These are phyloP conservation scores for Muraenolepis orangiensis DNA, from an alignment of 2,797 vertebrate species.

Conservation along the genomic window DNA sequence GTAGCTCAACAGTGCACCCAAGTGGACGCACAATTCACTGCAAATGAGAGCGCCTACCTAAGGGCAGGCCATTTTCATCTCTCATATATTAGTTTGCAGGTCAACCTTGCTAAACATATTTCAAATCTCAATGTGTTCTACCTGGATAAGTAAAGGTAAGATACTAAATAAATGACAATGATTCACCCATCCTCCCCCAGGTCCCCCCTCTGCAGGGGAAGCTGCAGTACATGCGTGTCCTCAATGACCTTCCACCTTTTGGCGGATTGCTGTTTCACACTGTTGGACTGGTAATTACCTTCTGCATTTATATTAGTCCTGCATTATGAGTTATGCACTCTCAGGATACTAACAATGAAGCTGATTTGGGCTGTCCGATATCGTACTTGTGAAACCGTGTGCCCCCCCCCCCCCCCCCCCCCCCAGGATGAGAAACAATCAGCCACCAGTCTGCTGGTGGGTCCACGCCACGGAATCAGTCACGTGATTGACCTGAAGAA, in stretches of 20 bases:
- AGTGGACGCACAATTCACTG: conserved; percentile 36
- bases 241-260: conserved; percentile 97
- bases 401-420: background rate
- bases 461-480: conserved; percentile 95
- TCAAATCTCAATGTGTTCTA: background rate
- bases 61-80: conserved; percentile 18
- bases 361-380: background rate
- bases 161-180: background rate
- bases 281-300: conserved; percentile 87
- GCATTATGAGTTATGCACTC: conserved; percentile 1
- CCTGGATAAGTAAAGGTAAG: background rate
- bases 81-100: background rate
- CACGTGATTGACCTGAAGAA: conserved; percentile 99
- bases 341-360: background rate
- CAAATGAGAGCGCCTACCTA: conserved; percentile 10
- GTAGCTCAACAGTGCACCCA: conserved; percentile 67
- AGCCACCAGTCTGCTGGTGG: conserved; percentile 91
- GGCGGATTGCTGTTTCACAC: conserved; percentile 95
- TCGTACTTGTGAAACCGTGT: background rate
- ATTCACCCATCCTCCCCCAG: conserved; percentile 69
- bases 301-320: conserved; percentile 16
- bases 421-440: conserved; percentile 92
- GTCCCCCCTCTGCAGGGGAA: conserved; percentile 93
- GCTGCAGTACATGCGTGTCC: conserved; percentile 94
- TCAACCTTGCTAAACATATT: background rate